Conservation (phyloP, 2,888 invertebrate species). For the Tachystola acroxantha region DNA sequence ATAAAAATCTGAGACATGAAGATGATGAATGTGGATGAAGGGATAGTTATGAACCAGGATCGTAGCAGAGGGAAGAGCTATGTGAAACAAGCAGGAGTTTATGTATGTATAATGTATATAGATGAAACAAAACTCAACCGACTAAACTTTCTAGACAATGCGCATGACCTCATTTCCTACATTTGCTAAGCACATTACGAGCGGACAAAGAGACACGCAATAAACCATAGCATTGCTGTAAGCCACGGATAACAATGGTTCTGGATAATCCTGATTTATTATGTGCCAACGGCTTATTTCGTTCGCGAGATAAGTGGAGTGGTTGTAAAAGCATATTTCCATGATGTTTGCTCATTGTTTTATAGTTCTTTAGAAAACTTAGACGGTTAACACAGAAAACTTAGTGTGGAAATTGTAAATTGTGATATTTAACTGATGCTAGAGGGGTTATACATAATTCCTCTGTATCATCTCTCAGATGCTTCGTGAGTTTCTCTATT, state of each 20-base stretch:
- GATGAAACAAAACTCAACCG: too few species aligned
- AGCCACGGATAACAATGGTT: constrained; percentile 2
- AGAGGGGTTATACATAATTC: too few species aligned
- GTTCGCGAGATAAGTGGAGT: background rate
- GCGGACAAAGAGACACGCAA: constrained; percentile 1
- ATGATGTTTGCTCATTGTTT: background rate
- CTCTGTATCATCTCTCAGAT: too few species aligned
- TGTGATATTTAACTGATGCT: too few species aligned
- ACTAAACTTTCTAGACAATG: background rate
- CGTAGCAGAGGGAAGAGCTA: too few species aligned
- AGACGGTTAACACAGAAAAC: background rate
- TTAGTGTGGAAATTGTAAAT: too few species aligned
- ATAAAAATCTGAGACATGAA: too few species aligned
- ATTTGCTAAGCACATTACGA: constrained; percentile 1
- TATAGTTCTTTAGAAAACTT: background rate
- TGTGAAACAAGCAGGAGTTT: too few species aligned
- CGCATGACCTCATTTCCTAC: constrained; percentile 1
- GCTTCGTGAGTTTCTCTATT: too few species aligned
- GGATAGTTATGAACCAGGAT: too few species aligned
- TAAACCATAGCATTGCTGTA: constrained; percentile 2
- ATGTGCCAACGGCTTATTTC: constrained; percentile 1
- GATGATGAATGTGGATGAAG: too few species aligned
- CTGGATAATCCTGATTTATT: constrained; percentile 29
- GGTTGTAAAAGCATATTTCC: background rate
- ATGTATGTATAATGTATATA: too few species aligned